These are phyloP conservation scores for Camelus dromedarius DNA, from an alignment of 2,113 vertebrate genomes.

Conservation along the genomic window DNA sequence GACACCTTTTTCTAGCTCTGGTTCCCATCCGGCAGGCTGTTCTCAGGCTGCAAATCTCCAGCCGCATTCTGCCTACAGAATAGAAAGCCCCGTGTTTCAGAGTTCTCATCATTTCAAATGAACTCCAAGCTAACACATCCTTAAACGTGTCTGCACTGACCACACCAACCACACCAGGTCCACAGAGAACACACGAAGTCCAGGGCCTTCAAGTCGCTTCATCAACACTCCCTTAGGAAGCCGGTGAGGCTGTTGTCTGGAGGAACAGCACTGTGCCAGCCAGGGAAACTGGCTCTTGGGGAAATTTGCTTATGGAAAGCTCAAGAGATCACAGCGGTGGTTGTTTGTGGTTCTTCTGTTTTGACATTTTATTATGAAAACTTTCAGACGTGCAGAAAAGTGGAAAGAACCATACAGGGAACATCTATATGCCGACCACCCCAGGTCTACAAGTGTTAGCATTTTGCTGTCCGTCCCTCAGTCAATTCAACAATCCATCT, in stretches of 20 bases:
- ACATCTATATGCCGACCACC: not conserved
- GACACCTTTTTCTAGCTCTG: not conserved
- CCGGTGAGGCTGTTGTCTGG: rapidly evolving
- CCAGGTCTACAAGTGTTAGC: not conserved
- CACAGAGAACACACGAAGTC: not conserved
- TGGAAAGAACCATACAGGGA: not conserved
- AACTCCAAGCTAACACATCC: not conserved
- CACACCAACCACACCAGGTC: not conserved
- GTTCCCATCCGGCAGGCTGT: not conserved
- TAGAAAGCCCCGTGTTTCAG: not conserved
- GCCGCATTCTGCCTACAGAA: not conserved
- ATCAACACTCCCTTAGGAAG: not conserved
- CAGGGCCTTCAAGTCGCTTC: rapidly evolving
- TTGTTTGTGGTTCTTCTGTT: not conserved
- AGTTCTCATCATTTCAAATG: not conserved
- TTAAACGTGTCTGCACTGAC: not conserved
- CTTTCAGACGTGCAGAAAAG: not conserved
- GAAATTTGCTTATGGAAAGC: not conserved
- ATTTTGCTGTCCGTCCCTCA: not conserved
- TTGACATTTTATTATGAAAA: not conserved
- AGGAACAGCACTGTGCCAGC: not conserved
- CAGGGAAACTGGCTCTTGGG: not conserved
- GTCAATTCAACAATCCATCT: not conserved
- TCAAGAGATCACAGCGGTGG: not conserved
- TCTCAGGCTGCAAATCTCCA: not conserved